These are phyloP conservation scores for Shargacucullia verbasci DNA, from an alignment of 2,888 invertebrate species.

Conservation along the genomic window DNA sequence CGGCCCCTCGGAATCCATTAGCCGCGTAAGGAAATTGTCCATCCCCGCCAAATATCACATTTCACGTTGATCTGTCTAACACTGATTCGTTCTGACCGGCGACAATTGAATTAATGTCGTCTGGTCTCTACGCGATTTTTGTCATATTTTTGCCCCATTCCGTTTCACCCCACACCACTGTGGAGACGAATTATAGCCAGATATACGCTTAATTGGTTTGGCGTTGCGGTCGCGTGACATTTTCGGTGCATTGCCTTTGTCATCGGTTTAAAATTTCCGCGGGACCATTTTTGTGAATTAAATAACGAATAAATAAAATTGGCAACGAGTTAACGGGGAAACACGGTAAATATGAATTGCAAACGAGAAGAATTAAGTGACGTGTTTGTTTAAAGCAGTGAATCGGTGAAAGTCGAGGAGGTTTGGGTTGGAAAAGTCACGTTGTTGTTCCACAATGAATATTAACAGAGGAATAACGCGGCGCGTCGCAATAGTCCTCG, in stretches of 20 bases:
- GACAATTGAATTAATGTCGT: constrained; percentile 86
- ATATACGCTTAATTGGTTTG: constrained; percentile 87
- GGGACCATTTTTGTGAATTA: constrained; percentile 76
- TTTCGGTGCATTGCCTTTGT: constrained; percentile 86
- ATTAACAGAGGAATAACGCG: constrained; percentile 85
- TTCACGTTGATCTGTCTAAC: constrained; percentile 86
- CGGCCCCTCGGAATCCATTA: constrained; percentile 82
- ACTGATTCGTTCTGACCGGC: constrained; percentile 83
- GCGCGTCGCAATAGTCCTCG: constrained; percentile 74
- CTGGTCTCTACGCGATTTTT: constrained; percentile 83
- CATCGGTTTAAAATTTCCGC: constrained; percentile 82
- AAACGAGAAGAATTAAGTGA: constrained; percentile 55
- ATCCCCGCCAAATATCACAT: constrained; percentile 86
- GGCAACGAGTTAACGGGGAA: constrained; percentile 39
- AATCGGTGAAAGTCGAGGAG: constrained; percentile 47
- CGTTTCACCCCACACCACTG: constrained; percentile 62
- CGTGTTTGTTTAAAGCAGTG: constrained; percentile 45
- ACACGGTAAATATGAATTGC: constrained; percentile 44
- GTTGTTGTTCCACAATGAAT: constrained; percentile 83
- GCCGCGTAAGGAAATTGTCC: constrained; percentile 79
- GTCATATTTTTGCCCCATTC: constrained; percentile 78
- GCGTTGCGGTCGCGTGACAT: constrained; percentile 85
- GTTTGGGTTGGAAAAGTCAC: constrained; percentile 46
- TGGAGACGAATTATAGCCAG: constrained; percentile 79
- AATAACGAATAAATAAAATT: constrained; percentile 64